phyloP scores from a whole-genome alignment of 1,140 invertebrate genomes.

The Penaeus chinensis region DNA sequence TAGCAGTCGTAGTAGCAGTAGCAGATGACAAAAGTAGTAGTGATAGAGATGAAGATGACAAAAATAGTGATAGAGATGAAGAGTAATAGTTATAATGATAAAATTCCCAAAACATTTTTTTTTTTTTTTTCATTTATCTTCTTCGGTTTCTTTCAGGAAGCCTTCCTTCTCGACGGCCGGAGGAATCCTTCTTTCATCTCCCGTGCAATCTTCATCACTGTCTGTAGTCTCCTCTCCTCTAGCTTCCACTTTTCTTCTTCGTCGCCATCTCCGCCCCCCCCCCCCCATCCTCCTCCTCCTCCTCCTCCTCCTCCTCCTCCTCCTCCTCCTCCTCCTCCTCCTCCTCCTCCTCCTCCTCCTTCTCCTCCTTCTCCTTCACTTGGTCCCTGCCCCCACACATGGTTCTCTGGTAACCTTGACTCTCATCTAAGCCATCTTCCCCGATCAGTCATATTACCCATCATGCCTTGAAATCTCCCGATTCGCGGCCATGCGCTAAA shows the following conservation, averaged over 20 bases:
- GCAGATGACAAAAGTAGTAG: no score
- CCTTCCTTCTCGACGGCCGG: no score
- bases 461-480: conserved; percentile 39
- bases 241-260: background rate
- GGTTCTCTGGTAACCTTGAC: conserved; percentile 42
- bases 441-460: conserved; percentile 53
- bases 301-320: background rate
- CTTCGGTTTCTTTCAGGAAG: no score
- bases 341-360: background rate
- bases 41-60: no score
- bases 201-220: no score
- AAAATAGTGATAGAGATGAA: no score
- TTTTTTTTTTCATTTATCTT: no score
- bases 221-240: background rate
- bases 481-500: background rate
- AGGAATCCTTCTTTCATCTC: no score
- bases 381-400: conserved; percentile 3
- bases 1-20: no score
- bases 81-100: no score
- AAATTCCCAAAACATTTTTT: no score
- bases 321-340: background rate
- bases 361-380: background rate
- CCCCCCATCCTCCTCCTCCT: background rate
- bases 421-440: conserved; percentile 50
- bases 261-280: background rate